phyloP scores from a whole-genome alignment of 1,140 invertebrate species.

The Teleopsis dalmanni region DNA sequence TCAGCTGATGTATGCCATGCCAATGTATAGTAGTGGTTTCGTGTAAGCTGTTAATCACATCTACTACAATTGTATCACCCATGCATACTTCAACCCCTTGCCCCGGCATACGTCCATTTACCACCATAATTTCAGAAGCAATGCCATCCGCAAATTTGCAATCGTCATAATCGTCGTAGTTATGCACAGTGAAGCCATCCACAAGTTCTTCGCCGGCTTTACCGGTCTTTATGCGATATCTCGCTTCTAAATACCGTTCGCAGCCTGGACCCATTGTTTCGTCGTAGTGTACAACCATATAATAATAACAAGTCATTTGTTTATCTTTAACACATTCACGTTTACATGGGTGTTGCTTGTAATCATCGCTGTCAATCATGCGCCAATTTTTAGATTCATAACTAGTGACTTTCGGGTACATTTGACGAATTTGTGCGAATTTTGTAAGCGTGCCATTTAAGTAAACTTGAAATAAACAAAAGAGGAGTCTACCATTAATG shows the following conservation, averaged over 20 bases:
- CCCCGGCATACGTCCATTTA: constrained; percentile 56
- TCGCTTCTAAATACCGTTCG: constrained; percentile 28
- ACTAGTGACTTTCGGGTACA: constrained; percentile 24
- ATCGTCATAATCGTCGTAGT: constrained; percentile 28
- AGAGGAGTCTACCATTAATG: neutral
- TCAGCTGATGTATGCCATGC: constrained; percentile 48
- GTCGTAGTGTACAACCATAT: constrained; percentile 38
- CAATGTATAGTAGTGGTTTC: constrained; percentile 49
- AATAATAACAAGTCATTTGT: constrained; percentile 40
- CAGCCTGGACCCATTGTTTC: constrained; percentile 34
- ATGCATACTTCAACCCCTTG: constrained; percentile 48
- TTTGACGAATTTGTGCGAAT: constrained; percentile 29
- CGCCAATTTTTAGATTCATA: constrained; percentile 30
- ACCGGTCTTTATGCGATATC: constrained; percentile 24
- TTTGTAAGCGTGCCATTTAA: constrained; percentile 15
- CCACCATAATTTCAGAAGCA: constrained; percentile 46
- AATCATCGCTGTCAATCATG: neutral
- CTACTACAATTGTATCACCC: constrained; percentile 51
- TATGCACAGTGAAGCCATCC: constrained; percentile 16
- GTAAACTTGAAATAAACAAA: neutral
- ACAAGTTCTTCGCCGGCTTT: constrained; percentile 30
- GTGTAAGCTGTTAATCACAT: constrained; percentile 50
- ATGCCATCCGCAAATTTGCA: constrained; percentile 55
- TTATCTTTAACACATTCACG: constrained; percentile 28
- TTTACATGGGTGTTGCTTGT: constrained; percentile 28